Conservation (phyloP, 2,888 invertebrate genomes). For the Metopia argyrocephala region DNA sequence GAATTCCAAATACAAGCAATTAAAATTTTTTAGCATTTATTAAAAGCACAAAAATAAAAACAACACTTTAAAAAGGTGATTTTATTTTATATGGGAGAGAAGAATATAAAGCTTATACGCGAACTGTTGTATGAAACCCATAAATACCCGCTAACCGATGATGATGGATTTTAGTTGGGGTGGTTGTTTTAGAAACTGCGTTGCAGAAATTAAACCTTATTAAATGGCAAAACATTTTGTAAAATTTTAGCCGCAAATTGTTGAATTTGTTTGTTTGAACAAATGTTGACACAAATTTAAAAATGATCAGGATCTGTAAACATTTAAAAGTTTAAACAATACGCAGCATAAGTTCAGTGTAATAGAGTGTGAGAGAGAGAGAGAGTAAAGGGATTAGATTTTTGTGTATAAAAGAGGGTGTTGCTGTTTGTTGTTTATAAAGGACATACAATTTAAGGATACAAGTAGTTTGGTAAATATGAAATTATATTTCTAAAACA, state of each 20-base stretch:
- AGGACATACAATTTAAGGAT: slow-evolving; percentile 52
- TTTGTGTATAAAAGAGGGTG: background rate
- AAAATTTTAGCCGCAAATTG: slow-evolving; percentile 55
- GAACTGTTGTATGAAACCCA: background rate
- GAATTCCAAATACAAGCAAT: too few species aligned
- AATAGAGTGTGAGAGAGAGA: background rate
- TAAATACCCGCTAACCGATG: background rate
- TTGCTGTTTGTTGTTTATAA: too few species aligned
- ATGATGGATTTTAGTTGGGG: too few species aligned
- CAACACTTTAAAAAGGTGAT: too few species aligned
- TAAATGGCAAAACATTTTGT: background rate
- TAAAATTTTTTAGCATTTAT: too few species aligned
- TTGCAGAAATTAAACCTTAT: background rate
- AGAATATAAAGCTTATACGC: too few species aligned
- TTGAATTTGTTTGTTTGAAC: slow-evolving; percentile 52
- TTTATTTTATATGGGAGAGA: too few species aligned
- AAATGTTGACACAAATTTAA: slow-evolving; percentile 75
- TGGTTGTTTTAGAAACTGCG: background rate
- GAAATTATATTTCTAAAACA: background rate
- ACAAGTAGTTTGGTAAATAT: slow-evolving; percentile 50
- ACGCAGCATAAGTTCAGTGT: background rate
- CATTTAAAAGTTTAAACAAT: slow-evolving; percentile 60
- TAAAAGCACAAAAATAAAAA: too few species aligned
- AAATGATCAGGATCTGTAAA: slow-evolving; percentile 71
- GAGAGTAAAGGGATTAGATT: too few species aligned